Base-by-base conservation (phyloP, 1,140 invertebrate species). In the Temnothorax longispinosus region DNA sequence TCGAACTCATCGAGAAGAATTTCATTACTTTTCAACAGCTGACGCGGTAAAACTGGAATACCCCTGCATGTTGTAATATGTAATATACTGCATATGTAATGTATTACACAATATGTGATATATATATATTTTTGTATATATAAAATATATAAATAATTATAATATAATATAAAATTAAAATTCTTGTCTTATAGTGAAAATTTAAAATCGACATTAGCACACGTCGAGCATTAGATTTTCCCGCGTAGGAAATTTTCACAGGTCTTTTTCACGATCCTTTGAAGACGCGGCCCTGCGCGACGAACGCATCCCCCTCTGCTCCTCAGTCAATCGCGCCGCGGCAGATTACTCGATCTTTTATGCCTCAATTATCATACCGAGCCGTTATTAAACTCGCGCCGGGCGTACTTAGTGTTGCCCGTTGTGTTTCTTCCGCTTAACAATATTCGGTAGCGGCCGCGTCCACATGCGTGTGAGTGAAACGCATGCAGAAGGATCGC, bases 331-430 rank as follows among this genome's bases (percentile, higher is more conserved):
- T 92, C 89, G 85, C 80, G 71, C 65, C 64, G 65, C 74, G 74
- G 84, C 13, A 93, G 82, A 93, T 93, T 93, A 89, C 89, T 92
- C 89, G 89, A 94, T 94, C 92, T 92, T 92, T 94, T 93, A 93
- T 93, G 89, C 91, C 93, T 92, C 92, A 92, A 94, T 93, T 94
- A 94, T 93, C 89, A 93, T 94, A 89, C 91, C 91, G 64, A 85
- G 77, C 58, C 87, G 91, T 93, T 93, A 93, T 92, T 90, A 91
- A 93, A 90, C 85, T 85, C 56, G 75, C 84, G 86, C 81, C 91
- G 58, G 13, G 81, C 78, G 27, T 77, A 38, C 38, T 84, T 85
- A 89, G 76, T 58, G 74, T 54, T 81, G 82, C 64, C 50, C 18
- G 74, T 56, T 72, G 75, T 88, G 56, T 81, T 88, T 69, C 56